phyloP scores from a whole-genome alignment of 2,888 invertebrate genomes.

The Myopa testacea region DNA sequence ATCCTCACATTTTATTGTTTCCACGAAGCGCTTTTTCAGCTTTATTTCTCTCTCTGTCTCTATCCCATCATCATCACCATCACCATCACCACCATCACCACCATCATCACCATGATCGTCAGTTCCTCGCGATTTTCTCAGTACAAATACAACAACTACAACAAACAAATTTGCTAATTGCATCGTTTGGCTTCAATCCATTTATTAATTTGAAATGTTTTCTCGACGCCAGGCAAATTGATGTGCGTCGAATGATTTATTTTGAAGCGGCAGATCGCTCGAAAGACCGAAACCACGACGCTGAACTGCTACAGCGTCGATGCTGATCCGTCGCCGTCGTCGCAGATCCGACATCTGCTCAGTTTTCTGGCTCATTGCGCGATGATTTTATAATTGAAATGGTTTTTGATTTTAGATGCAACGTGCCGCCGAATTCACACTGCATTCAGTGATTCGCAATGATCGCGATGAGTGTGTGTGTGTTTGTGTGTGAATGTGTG shows the following conservation, averaged over 20 bases:
- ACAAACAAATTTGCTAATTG: constrained; percentile 56
- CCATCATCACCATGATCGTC: not conserved
- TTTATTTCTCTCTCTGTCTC: not conserved
- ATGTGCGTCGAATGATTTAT: constrained; percentile 39
- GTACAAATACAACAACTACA: not conserved
- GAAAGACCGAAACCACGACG: no score
- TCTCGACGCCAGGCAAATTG: constrained; percentile 24
- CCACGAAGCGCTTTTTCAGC: no score
- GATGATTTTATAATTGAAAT: constrained; percentile 24
- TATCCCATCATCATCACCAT: not conserved
- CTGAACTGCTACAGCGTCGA: not conserved
- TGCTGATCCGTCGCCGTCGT: not conserved
- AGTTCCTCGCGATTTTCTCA: not conserved
- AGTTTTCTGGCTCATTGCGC: constrained; percentile 17
- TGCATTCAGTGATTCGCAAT: not conserved
- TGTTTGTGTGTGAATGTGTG: not conserved
- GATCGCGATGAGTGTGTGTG: not conserved
- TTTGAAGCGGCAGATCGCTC: constrained; percentile 1
- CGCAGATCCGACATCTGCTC: constrained; percentile 23
- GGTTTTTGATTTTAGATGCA: constrained; percentile 8
- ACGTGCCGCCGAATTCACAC: not conserved
- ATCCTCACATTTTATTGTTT: no score
- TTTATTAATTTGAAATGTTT: constrained; percentile 48
- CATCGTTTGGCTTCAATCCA: constrained; percentile 63
- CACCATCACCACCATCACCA: not conserved